Evolutionary conservation across 2,888 invertebrate genomes (phyloP).

Genomic region (Spicauda simplicius): DNA sequence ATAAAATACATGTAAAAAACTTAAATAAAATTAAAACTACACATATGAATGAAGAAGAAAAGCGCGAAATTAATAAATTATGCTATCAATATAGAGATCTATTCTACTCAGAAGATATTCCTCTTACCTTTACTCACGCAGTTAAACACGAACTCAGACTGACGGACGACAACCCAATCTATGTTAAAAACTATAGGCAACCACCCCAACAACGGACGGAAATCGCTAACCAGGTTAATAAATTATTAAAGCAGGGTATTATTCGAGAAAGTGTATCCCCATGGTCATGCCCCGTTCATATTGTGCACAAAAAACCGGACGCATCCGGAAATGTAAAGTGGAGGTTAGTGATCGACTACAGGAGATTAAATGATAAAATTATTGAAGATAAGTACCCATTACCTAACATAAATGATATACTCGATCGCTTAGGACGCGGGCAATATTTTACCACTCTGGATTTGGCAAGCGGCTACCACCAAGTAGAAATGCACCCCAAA

Average conservation of each 20-base stretch:
- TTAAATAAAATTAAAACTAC: slow-evolving; percentile 13
- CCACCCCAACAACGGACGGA: slow-evolving; percentile 43
- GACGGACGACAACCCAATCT: slow-evolving; percentile 34
- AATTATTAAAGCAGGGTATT: slow-evolving; percentile 45
- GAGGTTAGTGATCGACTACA: no score
- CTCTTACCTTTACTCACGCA: slow-evolving; percentile 19
- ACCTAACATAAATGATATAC: no score
- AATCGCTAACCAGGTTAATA: slow-evolving; percentile 45
- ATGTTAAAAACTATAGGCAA: slow-evolving; percentile 38
- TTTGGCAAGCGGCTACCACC: slow-evolving; percentile 47
- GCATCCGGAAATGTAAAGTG: slow-evolving; percentile 43
- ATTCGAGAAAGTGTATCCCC: slow-evolving; percentile 41
- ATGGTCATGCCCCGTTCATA: no score
- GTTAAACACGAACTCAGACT: slow-evolving; percentile 23
- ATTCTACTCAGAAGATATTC: slow-evolving; percentile 20
- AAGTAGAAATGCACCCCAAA: no score
- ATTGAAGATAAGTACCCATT: no score
- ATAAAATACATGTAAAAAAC: background rate
- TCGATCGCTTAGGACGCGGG: no score
- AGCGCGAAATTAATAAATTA: slow-evolving; percentile 11
- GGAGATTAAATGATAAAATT: no score
- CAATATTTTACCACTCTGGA: no score
- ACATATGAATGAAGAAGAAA: slow-evolving; percentile 31
- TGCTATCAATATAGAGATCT: slow-evolving; percentile 19
- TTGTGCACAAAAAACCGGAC: slow-evolving; percentile 35